Base-by-base conservation (phyloP, 2,113 vertebrate species). In the Gymnarchus niloticus region DNA sequence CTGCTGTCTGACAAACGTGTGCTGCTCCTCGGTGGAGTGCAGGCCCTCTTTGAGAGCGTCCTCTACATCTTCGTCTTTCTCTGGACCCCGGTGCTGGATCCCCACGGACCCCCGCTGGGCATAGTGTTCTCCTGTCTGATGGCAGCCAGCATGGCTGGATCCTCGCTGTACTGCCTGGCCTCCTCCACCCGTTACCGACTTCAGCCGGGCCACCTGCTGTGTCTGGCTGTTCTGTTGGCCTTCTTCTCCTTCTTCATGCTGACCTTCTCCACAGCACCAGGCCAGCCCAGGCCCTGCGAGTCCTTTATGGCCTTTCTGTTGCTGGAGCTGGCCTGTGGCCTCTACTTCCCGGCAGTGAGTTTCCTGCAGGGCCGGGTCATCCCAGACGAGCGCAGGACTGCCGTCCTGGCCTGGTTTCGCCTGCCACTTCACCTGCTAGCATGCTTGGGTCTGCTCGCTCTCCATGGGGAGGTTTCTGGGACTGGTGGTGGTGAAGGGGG, bases 21-120 rank as follows among this genome's bases (percentile, higher is more conserved):
- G 49, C 90, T 99, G 83, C 93, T 99, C 3, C 78, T 99, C 54
- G 97, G 97, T 41, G 95, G 93, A 59, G 95, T 98, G 82, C 97
- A 99, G 88, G 97, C 97, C 33, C 91, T 98, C 77, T 99, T 98
- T 84, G 97, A 99, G 90, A 98, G 97, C 49, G 95, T 97, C 56
- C 92, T 99, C 37, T 98, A 97, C 90, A 97, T 99, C 88, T 99
- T 99, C 91, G 93, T 99, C 86, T 99, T 99, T 89, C 94, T 99
- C 21, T 99, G 97, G 97, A 99, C 97, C 0, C 97, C 97, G 0
- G 97, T 98, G 3, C 89, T 98, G 87, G 96, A 98, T 87, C 96
- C 97, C 19, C 93, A 98, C 1, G 95, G 95, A 1, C 94, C 97
- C 23, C 97, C 97, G 0, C 88, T 99, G 87, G 97, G 97, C 85